phyloP scores from a whole-genome alignment of 2,888 invertebrate genomes.

The Drosophila paranaensis region DNA sequence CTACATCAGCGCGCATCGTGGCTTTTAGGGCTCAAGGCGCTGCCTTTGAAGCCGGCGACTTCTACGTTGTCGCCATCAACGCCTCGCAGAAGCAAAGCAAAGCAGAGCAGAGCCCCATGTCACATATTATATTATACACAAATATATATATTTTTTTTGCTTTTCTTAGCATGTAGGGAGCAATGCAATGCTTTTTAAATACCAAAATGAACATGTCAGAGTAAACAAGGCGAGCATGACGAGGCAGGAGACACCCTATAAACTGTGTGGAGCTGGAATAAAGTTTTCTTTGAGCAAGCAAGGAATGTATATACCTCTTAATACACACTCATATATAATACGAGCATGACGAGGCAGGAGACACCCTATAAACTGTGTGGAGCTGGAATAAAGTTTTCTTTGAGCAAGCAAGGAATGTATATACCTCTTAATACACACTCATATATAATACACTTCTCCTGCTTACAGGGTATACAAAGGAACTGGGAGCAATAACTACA shows the following conservation, averaged over 20 bases:
- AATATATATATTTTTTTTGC: constrained; percentile 4
- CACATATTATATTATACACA: constrained; percentile 43
- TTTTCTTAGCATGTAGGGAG: constrained; percentile 31
- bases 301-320: neutral
- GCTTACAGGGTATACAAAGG: constrained; percentile 9
- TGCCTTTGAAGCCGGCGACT: constrained; percentile 65
- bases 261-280: neutral
- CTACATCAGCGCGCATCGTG: constrained; percentile 40
- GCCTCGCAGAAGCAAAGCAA: constrained; percentile 46
- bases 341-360: too few relatives aligned
- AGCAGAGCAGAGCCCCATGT: constrained; percentile 24
- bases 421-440: neutral
- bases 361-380: neutral
- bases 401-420: neutral
- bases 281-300: neutral
- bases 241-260: neutral
- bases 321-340: neutral
- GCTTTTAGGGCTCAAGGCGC: constrained; percentile 52
- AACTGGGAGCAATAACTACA: constrained; percentile 41
- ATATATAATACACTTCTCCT: neutral
- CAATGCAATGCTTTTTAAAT: constrained; percentile 53
- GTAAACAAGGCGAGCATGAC: neutral
- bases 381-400: neutral
- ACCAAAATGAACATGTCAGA: constrained; percentile 14
- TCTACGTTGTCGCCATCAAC: constrained; percentile 59